Percentiles rank a stretch among this genome's conserved stretches.
phyloP scores from a whole-genome alignment of 1,140 invertebrate species.

The fruit fly (Drosophila melanogaster) region DNA sequence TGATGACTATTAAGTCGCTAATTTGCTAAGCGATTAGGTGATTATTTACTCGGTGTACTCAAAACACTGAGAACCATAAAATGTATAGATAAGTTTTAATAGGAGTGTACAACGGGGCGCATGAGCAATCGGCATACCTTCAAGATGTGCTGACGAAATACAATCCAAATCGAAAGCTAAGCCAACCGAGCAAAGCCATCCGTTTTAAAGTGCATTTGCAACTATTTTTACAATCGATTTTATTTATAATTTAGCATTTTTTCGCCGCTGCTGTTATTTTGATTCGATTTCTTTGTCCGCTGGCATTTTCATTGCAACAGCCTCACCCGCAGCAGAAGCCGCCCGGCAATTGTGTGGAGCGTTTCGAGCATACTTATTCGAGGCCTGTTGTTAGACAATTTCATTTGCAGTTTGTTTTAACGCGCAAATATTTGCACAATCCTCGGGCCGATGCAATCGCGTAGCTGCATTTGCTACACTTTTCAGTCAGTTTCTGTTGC shows the following conservation, averaged over 20 bases:
- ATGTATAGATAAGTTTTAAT: not conserved
- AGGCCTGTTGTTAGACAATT: slow-evolving; percentile 67
- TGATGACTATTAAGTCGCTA: slow-evolving; percentile 18
- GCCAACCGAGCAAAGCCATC: slow-evolving; percentile 35
- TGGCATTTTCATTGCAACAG: slow-evolving; percentile 59
- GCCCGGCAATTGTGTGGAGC: slow-evolving; percentile 24
- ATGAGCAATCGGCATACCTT: slow-evolving; percentile 41
- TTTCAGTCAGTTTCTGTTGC: slow-evolving; percentile 36
- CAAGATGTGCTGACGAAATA: slow-evolving; percentile 15
- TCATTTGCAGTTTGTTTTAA: slow-evolving; percentile 73
- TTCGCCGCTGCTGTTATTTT: slow-evolving; percentile 16
- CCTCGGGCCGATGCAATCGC: slow-evolving; percentile 53
- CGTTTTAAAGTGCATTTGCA: slow-evolving; percentile 67
- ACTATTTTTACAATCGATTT: slow-evolving; percentile 62
- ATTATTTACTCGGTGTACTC: slow-evolving; percentile 3
- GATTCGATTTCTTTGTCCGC: slow-evolving; percentile 35
- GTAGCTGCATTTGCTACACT: slow-evolving; percentile 15
- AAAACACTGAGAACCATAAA: not conserved
- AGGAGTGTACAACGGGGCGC: slow-evolving; percentile 15
- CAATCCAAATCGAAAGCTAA: slow-evolving; percentile 59
- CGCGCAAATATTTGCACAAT: slow-evolving; percentile 78
- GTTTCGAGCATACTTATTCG: slow-evolving; percentile 38
- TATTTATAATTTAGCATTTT: slow-evolving; percentile 38
- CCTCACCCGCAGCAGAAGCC: slow-evolving; percentile 33
- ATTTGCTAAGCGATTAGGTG: slow-evolving; percentile 38